Conservation (phyloP, 2,797 vertebrate species). For the Galago senegalensis region DNA sequence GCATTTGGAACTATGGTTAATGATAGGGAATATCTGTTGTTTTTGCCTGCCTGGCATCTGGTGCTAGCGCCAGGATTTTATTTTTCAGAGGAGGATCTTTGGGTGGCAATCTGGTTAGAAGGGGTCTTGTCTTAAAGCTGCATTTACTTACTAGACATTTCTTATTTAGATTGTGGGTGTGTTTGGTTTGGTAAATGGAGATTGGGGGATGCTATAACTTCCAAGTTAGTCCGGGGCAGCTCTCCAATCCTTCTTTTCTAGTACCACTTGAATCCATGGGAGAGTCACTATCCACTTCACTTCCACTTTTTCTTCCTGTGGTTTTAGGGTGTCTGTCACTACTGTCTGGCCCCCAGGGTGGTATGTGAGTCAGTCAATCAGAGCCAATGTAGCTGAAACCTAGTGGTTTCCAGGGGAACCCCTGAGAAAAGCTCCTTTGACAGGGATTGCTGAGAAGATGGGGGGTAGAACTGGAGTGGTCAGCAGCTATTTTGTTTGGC, state of each 20-base stretch:
- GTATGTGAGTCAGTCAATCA: not conserved
- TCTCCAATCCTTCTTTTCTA: not conserved
- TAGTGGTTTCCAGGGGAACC: not conserved
- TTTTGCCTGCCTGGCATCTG: slow-evolving; percentile 48
- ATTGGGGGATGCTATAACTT: not conserved
- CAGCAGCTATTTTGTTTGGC: not conserved
- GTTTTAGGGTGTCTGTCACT: not conserved
- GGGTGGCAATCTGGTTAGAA: not conserved
- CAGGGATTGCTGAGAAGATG: not conserved
- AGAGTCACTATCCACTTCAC: not conserved
- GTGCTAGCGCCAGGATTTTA: not conserved
- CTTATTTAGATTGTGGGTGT: slow-evolving; percentile 7
- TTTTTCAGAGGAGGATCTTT: not conserved
- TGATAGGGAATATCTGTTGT: not conserved
- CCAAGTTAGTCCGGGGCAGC: not conserved
- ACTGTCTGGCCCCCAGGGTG: not conserved
- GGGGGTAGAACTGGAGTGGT: not conserved
- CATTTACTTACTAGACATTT: slow-evolving; percentile 45
- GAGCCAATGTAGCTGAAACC: not conserved
- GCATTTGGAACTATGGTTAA: not conserved
- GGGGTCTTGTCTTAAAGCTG: not conserved
- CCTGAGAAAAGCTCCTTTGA: not conserved
- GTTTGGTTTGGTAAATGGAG: not conserved
- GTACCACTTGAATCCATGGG: not conserved
- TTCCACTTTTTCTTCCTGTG: not conserved